phyloP scores from a whole-genome alignment of 2,113 vertebrate species.

The Campylomormyrus numenius region DNA sequence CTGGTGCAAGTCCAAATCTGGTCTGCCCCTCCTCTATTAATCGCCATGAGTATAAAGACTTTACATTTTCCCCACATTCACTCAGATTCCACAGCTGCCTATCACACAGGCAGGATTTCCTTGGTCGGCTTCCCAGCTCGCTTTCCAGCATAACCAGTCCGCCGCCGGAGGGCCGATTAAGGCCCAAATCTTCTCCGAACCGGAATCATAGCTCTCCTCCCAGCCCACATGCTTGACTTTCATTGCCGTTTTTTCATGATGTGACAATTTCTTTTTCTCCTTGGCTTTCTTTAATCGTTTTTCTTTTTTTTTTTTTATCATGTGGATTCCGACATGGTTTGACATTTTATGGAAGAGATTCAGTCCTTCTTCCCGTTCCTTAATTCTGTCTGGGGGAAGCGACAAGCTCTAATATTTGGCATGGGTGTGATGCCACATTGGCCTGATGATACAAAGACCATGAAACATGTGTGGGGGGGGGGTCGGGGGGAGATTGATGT shows the following conservation, averaged over 20 bases:
- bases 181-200: slow-evolving; percentile 34
- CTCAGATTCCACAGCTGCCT: slow-evolving; percentile 71
- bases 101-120: slow-evolving; percentile 71
- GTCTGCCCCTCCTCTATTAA: slow-evolving; percentile 31
- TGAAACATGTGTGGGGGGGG: neutral
- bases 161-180: slow-evolving; percentile 38
- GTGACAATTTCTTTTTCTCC: slow-evolving; percentile 24
- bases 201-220: slow-evolving; percentile 12
- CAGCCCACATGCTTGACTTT: slow-evolving; percentile 27
- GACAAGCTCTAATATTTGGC: slow-evolving; percentile 61
- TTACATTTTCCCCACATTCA: slow-evolving; percentile 60
- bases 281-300: slow-evolving; percentile 30
- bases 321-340: slow-evolving; percentile 59
- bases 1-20: slow-evolving; percentile 49
- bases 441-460: neutral
- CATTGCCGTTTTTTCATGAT: slow-evolving; percentile 23
- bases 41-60: slow-evolving; percentile 27
- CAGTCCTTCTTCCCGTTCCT: slow-evolving; percentile 62
- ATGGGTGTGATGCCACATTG: neutral
- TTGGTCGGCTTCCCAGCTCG: slow-evolving; percentile 57
- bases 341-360: slow-evolving; percentile 65
- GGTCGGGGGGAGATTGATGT: neutral
- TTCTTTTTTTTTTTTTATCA: slow-evolving; percentile 43
- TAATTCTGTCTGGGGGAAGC: slow-evolving; percentile 59
- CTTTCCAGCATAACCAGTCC: slow-evolving; percentile 35